phyloP scores from a whole-genome alignment of 30 jellyfish, hydroid and myxozoan species.

The Aurelia aurita region DNA sequence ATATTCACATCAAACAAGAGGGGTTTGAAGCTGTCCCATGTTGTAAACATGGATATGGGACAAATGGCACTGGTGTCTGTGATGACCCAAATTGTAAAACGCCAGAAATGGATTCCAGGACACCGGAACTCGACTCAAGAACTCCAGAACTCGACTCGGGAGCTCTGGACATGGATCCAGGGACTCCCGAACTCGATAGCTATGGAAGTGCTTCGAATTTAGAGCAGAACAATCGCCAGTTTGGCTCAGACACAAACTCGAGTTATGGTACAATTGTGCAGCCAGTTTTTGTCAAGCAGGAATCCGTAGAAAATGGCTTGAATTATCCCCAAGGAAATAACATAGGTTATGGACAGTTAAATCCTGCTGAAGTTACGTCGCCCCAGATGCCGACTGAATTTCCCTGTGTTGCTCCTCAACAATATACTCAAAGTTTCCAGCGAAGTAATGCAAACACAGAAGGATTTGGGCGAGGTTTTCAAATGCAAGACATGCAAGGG shows the following conservation, averaged over 20 bases:
- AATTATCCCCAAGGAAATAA: not conserved
- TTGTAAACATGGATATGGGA: not conserved
- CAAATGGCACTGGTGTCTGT: not conserved
- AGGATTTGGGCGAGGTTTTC: not conserved
- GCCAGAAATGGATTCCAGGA: conserved; percentile 2
- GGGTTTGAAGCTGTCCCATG: too few species aligned
- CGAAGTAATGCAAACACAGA: not conserved
- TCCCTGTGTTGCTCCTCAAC: not conserved
- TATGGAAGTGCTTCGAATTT: not conserved
- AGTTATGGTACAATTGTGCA: not conserved
- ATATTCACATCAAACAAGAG: not conserved
- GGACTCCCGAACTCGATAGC: not conserved
- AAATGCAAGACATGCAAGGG: not conserved
- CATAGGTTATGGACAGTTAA: not conserved
- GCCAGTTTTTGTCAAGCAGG: not conserved
- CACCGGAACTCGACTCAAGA: not conserved
- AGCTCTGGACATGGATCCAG: not conserved
- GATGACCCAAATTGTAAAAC: conserved; percentile 5
- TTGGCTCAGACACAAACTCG: not conserved
- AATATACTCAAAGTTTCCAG: not conserved
- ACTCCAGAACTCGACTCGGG: not conserved
- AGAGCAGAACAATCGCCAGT: not conserved
- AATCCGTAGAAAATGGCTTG: not conserved
- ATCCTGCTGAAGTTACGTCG: not conserved
- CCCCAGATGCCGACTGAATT: not conserved